Conservation (phyloP, 1,140 invertebrate species). For the Asobara japonica region DNA sequence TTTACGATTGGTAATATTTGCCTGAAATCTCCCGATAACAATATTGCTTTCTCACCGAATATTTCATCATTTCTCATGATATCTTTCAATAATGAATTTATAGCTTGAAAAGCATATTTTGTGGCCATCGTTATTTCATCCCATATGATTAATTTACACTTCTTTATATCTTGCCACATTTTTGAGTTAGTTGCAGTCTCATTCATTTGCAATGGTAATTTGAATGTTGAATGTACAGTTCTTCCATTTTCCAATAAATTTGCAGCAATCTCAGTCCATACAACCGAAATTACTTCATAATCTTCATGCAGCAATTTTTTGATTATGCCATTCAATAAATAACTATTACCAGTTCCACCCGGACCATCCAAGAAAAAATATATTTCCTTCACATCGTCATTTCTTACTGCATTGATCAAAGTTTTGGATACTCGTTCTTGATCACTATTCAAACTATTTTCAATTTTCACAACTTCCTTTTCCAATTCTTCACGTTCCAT, state of each 20-base stretch:
- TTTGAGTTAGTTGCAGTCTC: constrained; percentile 20
- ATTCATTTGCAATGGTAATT: constrained; percentile 40
- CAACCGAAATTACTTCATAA: constrained; percentile 29
- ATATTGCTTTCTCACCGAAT: constrained; percentile 22
- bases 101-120: too few relatives aligned
- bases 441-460: too few relatives aligned
- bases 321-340: constrained; percentile 42
- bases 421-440: not conserved
- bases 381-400: constrained; percentile 11
- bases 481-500: constrained; percentile 10
- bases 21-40: too few relatives aligned
- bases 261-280: too few relatives aligned
- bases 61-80: too few relatives aligned
- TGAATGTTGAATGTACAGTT: constrained; percentile 48
- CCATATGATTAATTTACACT: too few relatives aligned
- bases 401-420: not conserved
- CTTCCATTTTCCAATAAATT: constrained; percentile 42
- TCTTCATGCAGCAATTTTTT: constrained; percentile 10
- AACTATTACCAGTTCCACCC: constrained; percentile 48
- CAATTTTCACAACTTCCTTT: not conserved
- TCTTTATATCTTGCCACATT: constrained; percentile 24
- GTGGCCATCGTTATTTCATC: too few relatives aligned
- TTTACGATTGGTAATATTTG: too few relatives aligned
- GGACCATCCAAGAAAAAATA: too few relatives aligned
- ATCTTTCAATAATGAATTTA: too few relatives aligned